These are phyloP conservation scores for Leistus spinibarbis DNA, from an alignment of 2,888 invertebrate species.

Conservation along the genomic window DNA sequence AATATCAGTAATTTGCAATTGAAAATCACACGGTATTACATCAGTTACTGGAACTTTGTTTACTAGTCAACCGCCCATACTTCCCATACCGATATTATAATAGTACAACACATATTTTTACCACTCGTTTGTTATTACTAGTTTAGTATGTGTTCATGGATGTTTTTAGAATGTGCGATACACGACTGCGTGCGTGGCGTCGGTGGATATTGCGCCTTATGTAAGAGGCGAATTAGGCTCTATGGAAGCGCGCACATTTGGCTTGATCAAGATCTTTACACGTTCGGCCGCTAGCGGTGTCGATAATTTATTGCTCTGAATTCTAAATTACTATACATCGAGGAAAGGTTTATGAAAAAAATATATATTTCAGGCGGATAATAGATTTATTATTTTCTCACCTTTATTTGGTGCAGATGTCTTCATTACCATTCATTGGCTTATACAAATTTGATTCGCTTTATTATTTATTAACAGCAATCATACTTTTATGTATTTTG, in stretches of 20 bases:
- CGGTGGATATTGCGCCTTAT: constrained; percentile 1
- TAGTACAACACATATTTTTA: background rate
- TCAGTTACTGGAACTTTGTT: constrained; percentile 15
- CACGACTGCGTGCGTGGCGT: background rate
- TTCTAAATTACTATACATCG: constrained; percentile 33
- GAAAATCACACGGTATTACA: constrained; percentile 30
- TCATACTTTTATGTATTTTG: too few relatives aligned
- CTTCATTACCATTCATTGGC: background rate
- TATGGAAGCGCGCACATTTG: background rate
- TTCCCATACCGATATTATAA: too few relatives aligned
- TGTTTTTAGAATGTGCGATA: constrained; percentile 31
- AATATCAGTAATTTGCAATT: constrained; percentile 36
- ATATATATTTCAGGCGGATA: constrained; percentile 13
- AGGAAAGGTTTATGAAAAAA: constrained; percentile 27
- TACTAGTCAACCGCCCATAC: constrained; percentile 12
- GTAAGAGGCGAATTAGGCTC: background rate
- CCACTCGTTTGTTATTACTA: constrained; percentile 7
- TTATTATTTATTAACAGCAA: too few relatives aligned
- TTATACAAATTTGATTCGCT: background rate
- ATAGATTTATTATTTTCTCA: constrained; percentile 17
- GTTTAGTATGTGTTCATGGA: constrained; percentile 1
- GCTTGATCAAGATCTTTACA: constrained; percentile 37
- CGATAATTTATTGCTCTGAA: constrained; percentile 26
- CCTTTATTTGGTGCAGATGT: background rate
- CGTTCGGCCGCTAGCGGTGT: constrained; percentile 22